These are phyloP conservation scores for Drosophila eugracilis DNA, from an alignment of 1,140 invertebrate genomes.

Conservation along the genomic window DNA sequence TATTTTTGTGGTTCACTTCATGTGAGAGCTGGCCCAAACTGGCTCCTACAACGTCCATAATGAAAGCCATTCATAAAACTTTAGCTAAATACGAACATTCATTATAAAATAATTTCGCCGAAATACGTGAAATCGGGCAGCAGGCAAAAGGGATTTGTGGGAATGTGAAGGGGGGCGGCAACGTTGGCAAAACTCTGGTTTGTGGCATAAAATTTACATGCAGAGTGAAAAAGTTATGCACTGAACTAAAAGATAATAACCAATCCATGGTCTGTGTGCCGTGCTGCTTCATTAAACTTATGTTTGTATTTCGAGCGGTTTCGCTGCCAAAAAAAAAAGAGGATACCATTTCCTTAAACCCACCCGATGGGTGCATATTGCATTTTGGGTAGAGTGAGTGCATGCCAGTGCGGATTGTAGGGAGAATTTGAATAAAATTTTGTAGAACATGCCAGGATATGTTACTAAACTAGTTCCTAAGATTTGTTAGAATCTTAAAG, in stretches of 20 bases:
- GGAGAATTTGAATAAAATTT: neutral
- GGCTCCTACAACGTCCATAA: slow-evolving; percentile 49
- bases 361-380: neutral
- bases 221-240: slow-evolving; percentile 80
- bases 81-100: slow-evolving; percentile 81
- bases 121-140: slow-evolving; percentile 44
- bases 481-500: no score
- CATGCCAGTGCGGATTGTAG: neutral
- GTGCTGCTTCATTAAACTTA: slow-evolving; percentile 68
- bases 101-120: slow-evolving; percentile 79
- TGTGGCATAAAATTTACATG: slow-evolving; percentile 69
- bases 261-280: slow-evolving; percentile 56
- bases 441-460: no score
- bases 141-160: neutral
- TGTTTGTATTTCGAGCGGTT: slow-evolving; percentile 50
- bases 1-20: slow-evolving; percentile 81
- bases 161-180: slow-evolving; percentile 5
- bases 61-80: slow-evolving; percentile 83
- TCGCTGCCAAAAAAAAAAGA: slow-evolving; percentile 19
- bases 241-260: slow-evolving; percentile 79
- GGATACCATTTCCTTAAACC: slow-evolving; percentile 12
- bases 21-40: slow-evolving; percentile 38
- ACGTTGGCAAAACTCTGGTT: slow-evolving; percentile 34
- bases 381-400: slow-evolving; percentile 3
- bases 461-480: no score